phyloP scores from a whole-genome alignment of 2,113 vertebrate species.

The Epinephelus lanceolatus region DNA sequence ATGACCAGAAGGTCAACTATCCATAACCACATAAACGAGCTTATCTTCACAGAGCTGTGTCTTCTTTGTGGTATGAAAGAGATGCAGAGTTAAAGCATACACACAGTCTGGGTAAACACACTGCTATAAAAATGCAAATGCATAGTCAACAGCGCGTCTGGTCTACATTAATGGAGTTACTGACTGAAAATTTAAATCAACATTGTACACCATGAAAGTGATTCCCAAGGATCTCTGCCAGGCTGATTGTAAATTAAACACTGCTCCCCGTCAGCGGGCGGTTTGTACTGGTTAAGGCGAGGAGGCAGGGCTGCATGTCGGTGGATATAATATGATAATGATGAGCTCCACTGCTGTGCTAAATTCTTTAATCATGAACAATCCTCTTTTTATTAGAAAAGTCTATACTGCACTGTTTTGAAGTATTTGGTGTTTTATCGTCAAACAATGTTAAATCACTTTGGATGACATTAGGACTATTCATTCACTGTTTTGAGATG shows the following conservation, averaged over 20 bases:
- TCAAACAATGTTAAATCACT: not conserved
- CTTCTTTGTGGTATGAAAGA: not conserved
- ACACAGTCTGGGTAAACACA: constrained; percentile 38
- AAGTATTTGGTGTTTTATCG: not conserved
- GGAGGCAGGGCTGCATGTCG: not conserved
- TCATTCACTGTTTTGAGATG: too few relatives aligned
- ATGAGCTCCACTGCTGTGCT: not conserved
- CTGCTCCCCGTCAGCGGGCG: constrained; percentile 18
- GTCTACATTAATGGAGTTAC: constrained; percentile 13
- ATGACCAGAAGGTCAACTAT: constrained; percentile 32
- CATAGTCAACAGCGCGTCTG: not conserved
- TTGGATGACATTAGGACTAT: not conserved
- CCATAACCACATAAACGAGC: constrained; percentile 3
- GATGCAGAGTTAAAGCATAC: not conserved
- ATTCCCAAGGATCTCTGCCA: not conserved
- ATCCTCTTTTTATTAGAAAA: not conserved
- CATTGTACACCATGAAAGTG: constrained; percentile 10
- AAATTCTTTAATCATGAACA: not conserved
- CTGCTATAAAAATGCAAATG: constrained; percentile 1
- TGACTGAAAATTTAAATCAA: not conserved
- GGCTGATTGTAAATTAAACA: constrained; percentile 31
- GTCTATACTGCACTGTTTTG: not conserved
- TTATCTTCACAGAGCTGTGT: constrained; percentile 14
- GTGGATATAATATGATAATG: constrained; percentile 1
- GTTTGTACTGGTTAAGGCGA: constrained; percentile 14